Base-by-base conservation (phyloP, 2,113 vertebrate species). In the Bufo bufo region DNA sequence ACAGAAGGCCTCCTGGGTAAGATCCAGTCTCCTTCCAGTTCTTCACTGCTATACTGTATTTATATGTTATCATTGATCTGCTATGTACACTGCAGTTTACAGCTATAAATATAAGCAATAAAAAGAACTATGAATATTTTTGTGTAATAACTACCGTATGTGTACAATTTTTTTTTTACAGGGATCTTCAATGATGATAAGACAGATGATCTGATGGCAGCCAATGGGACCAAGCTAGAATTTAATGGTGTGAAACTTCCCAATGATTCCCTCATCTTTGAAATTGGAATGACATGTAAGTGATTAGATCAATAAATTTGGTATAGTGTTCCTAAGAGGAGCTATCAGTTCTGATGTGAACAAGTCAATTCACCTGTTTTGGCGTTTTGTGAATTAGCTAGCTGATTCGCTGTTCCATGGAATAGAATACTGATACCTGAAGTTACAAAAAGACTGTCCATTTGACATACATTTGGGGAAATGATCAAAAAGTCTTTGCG, bases 251-350 rank as follows among this genome's bases (percentile, higher is more conserved):
- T 59, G 13, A 81, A 85, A 12, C 78, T 87, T 58, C 90, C 90
- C 45, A 84, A 80, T 58, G 90, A 90, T 8, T 54, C 45, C 10
- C 43, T 80, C 3, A 90, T 90, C 20, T 90, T 89, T 85, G 77
- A 87, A 33, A 87, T 90, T 80, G 90, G 90, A 75, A 45, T 89
- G 65, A 87, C 90, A 33, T 90, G 90, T 90, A 85, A 89, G 90
- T 84, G 23, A 19, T 19, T 72, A 14, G 13, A 23, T 13, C 33
- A 33, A 33, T 33, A 20, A 19, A 75, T 23, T 11, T 54, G 52
- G 20, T 52, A 19, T 47, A 14, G 7, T 14, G 16, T 74, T 9
- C 52, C 9, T 52, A 52, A 52, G 9, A 52, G 9, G 52, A 52
- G 5, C 52, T 52, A 52, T 52, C 9, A 52, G 52, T 52, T 52